A percentile compares a stretch with the other conserved stretches of the same genome.
Evolutionary conservation across 2,113 vertebrate species (phyloP).

Genomic region (Coracopsis vasa): DNA sequence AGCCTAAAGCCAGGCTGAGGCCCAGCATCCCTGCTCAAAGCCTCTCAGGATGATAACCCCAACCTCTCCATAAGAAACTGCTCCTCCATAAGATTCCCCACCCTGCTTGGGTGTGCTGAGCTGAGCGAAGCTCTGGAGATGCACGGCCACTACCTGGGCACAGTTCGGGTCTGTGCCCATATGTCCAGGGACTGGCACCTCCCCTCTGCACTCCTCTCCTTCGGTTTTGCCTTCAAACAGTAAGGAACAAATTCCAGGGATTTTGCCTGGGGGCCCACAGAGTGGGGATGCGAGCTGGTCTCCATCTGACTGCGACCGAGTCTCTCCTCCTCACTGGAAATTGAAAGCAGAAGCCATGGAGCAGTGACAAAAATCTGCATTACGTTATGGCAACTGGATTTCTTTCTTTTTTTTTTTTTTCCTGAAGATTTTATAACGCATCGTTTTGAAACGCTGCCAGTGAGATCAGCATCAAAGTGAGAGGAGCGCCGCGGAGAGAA

Average conservation of each 20-base stretch:
- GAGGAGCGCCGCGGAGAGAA: slow-evolving; percentile 64
- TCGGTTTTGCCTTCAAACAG: slow-evolving; percentile 39
- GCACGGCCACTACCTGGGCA: rapidly evolving
- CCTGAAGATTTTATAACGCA: slow-evolving; percentile 77
- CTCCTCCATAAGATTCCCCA: neutral
- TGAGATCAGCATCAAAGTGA: slow-evolving; percentile 87
- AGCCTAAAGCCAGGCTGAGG: neutral
- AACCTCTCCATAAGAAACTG: neutral
- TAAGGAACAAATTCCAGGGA: slow-evolving; percentile 70
- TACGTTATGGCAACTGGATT: slow-evolving; percentile 81
- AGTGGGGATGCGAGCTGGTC: slow-evolving; percentile 54
- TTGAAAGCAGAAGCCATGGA: slow-evolving; percentile 87
- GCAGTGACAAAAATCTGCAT: slow-evolving; percentile 90
- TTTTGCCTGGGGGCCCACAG: slow-evolving; percentile 51
- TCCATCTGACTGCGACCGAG: slow-evolving; percentile 72
- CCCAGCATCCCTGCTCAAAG: neutral
- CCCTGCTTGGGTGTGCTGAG: neutral
- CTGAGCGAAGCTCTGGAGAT: rapidly evolving
- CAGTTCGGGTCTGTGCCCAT: neutral
- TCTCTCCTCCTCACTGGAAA: slow-evolving; percentile 78
- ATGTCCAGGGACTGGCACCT: neutral
- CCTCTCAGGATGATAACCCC: neutral
- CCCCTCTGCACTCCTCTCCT: neutral
- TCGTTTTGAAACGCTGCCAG: slow-evolving; percentile 81
- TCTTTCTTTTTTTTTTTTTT: neutral